Base-by-base conservation (phyloP, 2,888 invertebrate species). In the Ochropleura leucogaster region DNA sequence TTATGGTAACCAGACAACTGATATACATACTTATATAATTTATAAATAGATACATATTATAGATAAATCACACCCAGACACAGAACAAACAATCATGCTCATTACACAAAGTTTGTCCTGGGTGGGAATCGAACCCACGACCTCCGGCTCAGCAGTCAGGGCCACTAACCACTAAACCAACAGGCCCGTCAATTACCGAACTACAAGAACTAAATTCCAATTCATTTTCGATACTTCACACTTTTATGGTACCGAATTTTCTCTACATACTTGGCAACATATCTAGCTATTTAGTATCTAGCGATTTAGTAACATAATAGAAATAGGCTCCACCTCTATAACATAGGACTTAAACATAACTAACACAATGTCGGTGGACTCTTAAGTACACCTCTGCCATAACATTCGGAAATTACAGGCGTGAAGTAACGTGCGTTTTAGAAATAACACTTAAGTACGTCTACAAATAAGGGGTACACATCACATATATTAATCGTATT, bases 401-500 rank as follows among this genome's bases (percentile, higher is more conserved):
- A 14, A n/a, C n/a, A 12, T n/a, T 44, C 7, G 4, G n/a, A 5
- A 4, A 44, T n/a, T 62, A 20, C 44, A 44, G 62, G 14, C 62
- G 3, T 62, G n/a, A 20, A 14, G n/a, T 62, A 44, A 4, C 44
- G 44, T 44, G 16, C 30, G 59, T 16, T 59, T 59, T 59, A 59
- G 16, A 40, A 9, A 16, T 59, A 5, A 74, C 18, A 49, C 10
- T 42, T 40, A 55, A 79, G 55, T 68, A 62, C 65, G 47, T 74
- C 47, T 12, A 67, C 44, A 55, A 68, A 71, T 84, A 68, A 83
- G 68, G 70, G 68, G 65, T 42, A 55, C 30, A 40, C 60, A 66
- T 60, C 30, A 68, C 40, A 77, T 55, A 69, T 79, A 67, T 51
- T 80, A 80, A 76, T 68, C 72, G 57, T 80, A 80, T 75, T 80